phyloP scores from a whole-genome alignment of 1,140 invertebrate genomes.

The Drosophila pectinifera region DNA sequence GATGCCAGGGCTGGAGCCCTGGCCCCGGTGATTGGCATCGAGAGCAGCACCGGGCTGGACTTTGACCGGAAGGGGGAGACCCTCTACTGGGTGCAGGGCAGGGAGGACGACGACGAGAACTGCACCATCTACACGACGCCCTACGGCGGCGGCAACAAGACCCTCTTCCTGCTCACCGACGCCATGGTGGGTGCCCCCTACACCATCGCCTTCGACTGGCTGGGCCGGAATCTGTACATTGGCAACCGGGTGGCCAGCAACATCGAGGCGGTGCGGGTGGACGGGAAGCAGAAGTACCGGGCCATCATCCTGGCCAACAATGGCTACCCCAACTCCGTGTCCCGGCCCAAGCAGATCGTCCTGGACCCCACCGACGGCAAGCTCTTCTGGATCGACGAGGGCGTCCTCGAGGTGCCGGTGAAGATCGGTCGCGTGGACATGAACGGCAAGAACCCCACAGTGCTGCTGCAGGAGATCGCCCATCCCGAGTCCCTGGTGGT shows the following conservation, averaged over 20 bases:
- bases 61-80: conserved; percentile 94
- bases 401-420: conserved; percentile 94
- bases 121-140: conserved; percentile 94
- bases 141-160: conserved; percentile 94
- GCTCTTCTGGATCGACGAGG: conserved; percentile 98
- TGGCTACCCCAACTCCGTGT: conserved; percentile 93
- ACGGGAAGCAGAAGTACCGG: conserved; percentile 93
- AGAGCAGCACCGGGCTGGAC: conserved; percentile 95
- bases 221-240: conserved; percentile 97
- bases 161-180: conserved; percentile 91
- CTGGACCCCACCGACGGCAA: conserved; percentile 96
- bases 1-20: conserved; percentile 91
- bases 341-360: conserved; percentile 94
- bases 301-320: conserved; percentile 96
- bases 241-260: conserved; percentile 96
- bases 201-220: conserved; percentile 97
- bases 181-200: conserved; percentile 96
- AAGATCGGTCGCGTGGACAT: conserved; percentile 97
- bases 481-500: conserved; percentile 93
- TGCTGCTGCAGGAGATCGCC: conserved; percentile 89
- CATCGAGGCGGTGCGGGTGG: conserved; percentile 95
- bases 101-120: conserved; percentile 90
- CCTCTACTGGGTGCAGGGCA: conserved; percentile 94
- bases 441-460: conserved; percentile 93
- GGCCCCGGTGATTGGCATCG: conserved; percentile 95